Evolutionary conservation across 2,797 vertebrate species (phyloP), one percentile per base, ranked within the genome.

Genomic region (Gadopsis marmoratus): DNA sequence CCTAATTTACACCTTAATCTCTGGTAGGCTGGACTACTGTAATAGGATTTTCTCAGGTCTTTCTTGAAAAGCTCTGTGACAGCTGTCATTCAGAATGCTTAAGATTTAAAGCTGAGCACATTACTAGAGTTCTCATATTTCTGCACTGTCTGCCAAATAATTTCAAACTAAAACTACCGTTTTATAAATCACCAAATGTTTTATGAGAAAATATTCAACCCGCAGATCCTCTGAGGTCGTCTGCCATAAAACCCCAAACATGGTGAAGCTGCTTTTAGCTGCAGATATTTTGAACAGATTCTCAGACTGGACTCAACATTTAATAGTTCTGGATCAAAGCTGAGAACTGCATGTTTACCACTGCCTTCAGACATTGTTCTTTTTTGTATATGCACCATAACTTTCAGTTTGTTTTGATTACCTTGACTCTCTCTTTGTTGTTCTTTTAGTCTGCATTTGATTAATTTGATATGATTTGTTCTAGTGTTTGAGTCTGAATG

Each of bases 41-140:
- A 74, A 75, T 63, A 63, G 71, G 79, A 72, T 85, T 81, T 67
- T 51, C 61, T 45, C 29, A 51, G 59, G 29, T 66, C 47, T 78
- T 31, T 73, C 59, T 65, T 37, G 50, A 69, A 78, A 70, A 37
- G 29, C 62, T 63, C 43, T 55, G 61, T 70, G 31, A 75, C 71
- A 69, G 60, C 56, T 74, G 65, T 5, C 14, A 0, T 67, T 72
- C 41, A 45, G 35, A n/a, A 61, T 35, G 50, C 47, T 73, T 60
- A 23, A 73, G 70, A 54, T 23, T 2, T 37, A 37, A 37, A 69
- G 2, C 50, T 33, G 45, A 59, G 23, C 48, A 37, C 14, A 53
- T 64, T n/a, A 56, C 35, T 45, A 21, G 1, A 39, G 2, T 51
- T 16, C 4, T 53, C 23, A 61, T 47, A 68, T 67, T 17, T 23